A percentile compares a stretch with the other conserved stretches of the same genome.
Evolutionary conservation across 2,888 invertebrate species (phyloP).

Genomic region (Trissonchulus sp.): DNA sequence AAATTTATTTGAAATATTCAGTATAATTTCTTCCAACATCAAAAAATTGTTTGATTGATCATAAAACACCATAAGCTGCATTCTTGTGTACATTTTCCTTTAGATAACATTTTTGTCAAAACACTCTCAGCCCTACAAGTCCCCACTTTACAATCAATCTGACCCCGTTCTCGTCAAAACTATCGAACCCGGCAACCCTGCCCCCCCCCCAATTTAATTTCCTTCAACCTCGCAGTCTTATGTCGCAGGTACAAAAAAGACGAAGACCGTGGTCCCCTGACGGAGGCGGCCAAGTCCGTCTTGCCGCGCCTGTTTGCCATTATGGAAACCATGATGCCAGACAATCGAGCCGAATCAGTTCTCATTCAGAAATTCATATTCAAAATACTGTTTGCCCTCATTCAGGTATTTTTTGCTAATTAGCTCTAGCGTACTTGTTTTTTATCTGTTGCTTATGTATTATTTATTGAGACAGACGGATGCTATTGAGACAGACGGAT

Average conservation of each 20-base stretch:
- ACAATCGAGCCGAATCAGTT: constrained; percentile 73
- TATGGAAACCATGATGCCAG: constrained; percentile 50
- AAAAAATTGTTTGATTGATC: no score
- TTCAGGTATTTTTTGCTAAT: constrained; percentile 60
- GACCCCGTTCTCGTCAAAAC: no score
- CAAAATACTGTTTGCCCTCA: constrained; percentile 83
- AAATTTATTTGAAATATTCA: no score
- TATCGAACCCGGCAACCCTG: no score
- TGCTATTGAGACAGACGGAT: neutral
- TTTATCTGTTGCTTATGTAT: neutral
- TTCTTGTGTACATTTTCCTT: no score
- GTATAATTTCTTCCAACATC: no score
- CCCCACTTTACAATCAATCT: no score
- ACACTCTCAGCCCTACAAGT: no score
- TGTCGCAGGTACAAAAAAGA: constrained; percentile 75
- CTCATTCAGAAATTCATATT: constrained; percentile 86
- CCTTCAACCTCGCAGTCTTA: no score
- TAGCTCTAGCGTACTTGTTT: neutral
- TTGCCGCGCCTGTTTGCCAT: constrained; percentile 74
- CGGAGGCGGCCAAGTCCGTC: constrained; percentile 87
- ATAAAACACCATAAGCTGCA: no score
- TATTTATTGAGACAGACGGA: neutral
- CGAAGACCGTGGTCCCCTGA: constrained; percentile 79
- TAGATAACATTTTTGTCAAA: no score
- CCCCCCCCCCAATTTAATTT: no score